Evolutionary conservation across 2,888 invertebrate species (phyloP).

Genomic region (Phasia obesa): DNA sequence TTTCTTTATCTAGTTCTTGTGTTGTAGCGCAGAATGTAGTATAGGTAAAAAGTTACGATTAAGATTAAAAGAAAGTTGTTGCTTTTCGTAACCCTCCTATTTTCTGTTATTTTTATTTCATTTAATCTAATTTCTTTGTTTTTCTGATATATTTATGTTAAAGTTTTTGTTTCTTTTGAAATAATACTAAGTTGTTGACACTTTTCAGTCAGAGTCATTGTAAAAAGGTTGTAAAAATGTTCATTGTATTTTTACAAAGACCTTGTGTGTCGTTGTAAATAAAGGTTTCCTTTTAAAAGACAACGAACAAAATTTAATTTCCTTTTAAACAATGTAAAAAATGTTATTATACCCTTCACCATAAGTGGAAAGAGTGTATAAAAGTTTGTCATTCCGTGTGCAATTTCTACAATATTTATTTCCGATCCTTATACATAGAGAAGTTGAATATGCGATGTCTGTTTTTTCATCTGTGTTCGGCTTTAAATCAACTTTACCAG

Average conservation of each 20-base stretch:
- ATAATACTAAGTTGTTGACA: constrained; percentile 48
- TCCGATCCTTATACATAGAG: too few species aligned
- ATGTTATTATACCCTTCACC: too few species aligned
- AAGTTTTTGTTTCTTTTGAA: constrained; percentile 34
- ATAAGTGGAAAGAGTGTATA: too few species aligned
- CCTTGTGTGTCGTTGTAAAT: constrained; percentile 16
- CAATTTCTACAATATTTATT: too few species aligned
- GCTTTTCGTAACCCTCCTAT: neutral
- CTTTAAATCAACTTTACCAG: too few species aligned
- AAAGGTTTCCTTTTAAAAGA: neutral
- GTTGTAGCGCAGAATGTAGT: neutral
- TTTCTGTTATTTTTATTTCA: constrained; percentile 1
- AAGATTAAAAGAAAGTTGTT: constrained; percentile 16
- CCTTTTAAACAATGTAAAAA: neutral
- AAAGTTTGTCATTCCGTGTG: too few species aligned
- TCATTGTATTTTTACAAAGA: constrained; percentile 32
- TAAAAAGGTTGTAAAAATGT: constrained; percentile 37
- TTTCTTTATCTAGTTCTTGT: neutral
- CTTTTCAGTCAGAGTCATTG: constrained; percentile 56
- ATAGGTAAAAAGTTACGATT: neutral
- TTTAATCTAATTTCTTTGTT: constrained; percentile 12
- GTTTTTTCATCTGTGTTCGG: too few species aligned
- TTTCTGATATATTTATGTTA: constrained; percentile 8
- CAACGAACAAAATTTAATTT: constrained; percentile 13
- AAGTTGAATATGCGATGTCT: too few species aligned